A percentile compares a stretch with the other conserved stretches of the same genome.
Conservation (phyloP, 1,140 invertebrate species). For the Orchesella cincta region DNA sequence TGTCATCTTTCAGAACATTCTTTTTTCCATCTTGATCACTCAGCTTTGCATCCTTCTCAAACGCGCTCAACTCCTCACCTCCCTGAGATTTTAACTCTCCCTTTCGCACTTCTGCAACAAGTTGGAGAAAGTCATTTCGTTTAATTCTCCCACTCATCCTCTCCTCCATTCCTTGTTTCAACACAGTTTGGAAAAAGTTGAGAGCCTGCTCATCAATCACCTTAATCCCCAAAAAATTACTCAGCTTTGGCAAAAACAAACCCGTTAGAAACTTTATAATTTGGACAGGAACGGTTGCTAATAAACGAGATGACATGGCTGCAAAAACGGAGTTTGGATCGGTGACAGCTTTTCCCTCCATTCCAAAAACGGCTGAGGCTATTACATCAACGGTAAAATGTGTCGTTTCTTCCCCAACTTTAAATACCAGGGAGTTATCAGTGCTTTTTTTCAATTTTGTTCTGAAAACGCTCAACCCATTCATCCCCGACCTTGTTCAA, state of each 20-base stretch:
- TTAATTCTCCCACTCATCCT: background rate
- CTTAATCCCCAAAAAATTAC: background rate
- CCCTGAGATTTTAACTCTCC: background rate
- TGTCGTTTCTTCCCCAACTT: background rate
- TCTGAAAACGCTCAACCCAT: background rate
- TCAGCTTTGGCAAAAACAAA: background rate
- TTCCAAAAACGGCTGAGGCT: background rate
- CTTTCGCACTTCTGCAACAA: background rate
- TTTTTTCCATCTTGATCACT: background rate
- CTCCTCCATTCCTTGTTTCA: background rate
- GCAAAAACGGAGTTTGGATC: background rate
- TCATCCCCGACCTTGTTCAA: background rate
- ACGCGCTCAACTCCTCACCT: background rate
- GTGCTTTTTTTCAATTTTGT: background rate
- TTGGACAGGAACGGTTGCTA: background rate
- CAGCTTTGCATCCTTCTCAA: background rate
- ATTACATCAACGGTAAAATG: background rate
- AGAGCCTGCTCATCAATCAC: background rate
- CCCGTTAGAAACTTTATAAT: background rate
- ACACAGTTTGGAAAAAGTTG: background rate
- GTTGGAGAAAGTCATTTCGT: conserved; percentile 9
- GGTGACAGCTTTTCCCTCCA: background rate
- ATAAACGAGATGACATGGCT: background rate
- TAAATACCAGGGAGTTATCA: background rate
- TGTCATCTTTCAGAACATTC: background rate